Conservation (phyloP, 2,113 vertebrate genomes). For the Nematolebias whitei region DNA sequence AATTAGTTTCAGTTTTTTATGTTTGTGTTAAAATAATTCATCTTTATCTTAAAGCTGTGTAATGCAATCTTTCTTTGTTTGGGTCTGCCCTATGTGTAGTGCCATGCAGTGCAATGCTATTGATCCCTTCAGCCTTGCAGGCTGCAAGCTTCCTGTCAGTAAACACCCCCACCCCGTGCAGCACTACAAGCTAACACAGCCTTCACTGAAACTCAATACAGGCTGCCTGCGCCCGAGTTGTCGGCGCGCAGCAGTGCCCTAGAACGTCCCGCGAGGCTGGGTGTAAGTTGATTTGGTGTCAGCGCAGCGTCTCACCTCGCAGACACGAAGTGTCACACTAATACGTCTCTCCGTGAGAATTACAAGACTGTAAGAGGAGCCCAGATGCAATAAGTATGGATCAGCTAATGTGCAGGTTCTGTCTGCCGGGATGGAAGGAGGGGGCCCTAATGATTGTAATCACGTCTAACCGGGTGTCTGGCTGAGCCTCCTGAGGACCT, state of each 20-base stretch:
- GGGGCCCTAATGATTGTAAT: constrained; percentile 54
- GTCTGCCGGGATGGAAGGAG: constrained; percentile 72
- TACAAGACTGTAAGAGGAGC: constrained; percentile 79
- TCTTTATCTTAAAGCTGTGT: constrained; percentile 47
- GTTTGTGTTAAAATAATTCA: constrained; percentile 31
- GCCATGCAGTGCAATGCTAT: constrained; percentile 67
- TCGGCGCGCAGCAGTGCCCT: constrained; percentile 56
- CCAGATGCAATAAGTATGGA: constrained; percentile 83
- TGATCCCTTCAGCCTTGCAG: constrained; percentile 70
- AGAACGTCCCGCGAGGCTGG: constrained; percentile 60
- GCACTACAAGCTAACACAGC: constrained; percentile 71
- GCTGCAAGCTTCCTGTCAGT: constrained; percentile 76
- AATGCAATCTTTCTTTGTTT: constrained; percentile 72
- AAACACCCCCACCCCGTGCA: constrained; percentile 60
- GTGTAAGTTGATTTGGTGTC: constrained; percentile 78
- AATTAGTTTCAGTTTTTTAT: too few species aligned
- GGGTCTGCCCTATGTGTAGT: constrained; percentile 52
- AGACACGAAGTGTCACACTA: constrained; percentile 79
- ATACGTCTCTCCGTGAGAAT: constrained; percentile 85
- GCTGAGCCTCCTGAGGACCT: constrained; percentile 57
- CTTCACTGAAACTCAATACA: constrained; percentile 76
- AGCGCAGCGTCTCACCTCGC: constrained; percentile 75
- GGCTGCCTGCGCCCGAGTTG: constrained; percentile 47
- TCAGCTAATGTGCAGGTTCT: constrained; percentile 78
- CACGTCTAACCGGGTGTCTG: constrained; percentile 72